Evolutionary conservation across 2,888 invertebrate genomes (phyloP), one percentile per base, ranked within the genome.

Genomic region (Erebia palarica): DNA sequence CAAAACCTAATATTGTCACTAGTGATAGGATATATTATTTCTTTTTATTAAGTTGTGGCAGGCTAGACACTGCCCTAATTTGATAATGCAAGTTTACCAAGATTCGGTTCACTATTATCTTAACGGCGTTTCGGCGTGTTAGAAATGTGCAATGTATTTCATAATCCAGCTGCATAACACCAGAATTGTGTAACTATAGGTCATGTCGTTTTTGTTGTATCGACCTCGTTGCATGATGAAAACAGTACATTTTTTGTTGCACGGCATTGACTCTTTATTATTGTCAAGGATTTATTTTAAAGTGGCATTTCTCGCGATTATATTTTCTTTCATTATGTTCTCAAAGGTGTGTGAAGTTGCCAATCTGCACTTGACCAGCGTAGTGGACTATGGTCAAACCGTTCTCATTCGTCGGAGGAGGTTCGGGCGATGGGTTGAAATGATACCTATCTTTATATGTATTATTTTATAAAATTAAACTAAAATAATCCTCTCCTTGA

Each of bases 201-300:
- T 44, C 10, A 16, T 1, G 21, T 60, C 18, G 44, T 18, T 61
- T 10, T 61, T 18, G 47, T 61, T 18, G 44, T 10, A 63, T 49
- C 49, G 63, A 63, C 63, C 63, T 63, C 21, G 42, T 14, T 44
- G 16, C 16, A 11, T 44, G 3, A 42, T 60, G 44, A 60, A 60
- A 60, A 42, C 60, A 18, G 63, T 21, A 47, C 13, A 49, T 49
- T 63, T 63, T 63, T 63, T 63, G 49, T 63, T 18, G 21, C 9
- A 14, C 49, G 49, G 8, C 63, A 63, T 18, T 63, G 63, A 55
- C 53, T 16, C 42, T 11, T 8, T 16, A 53, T 42, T 18, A 55
- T 51, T 42, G 42, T 65, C 65, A 21, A 63, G 63, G 63, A 49
- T 63, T 49, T 47, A 44, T 44, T 44, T 61, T 16, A 36, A 59